Evolutionary conservation across 1,140 invertebrate species (phyloP).

Genomic region (Ylistrum balloti): DNA sequence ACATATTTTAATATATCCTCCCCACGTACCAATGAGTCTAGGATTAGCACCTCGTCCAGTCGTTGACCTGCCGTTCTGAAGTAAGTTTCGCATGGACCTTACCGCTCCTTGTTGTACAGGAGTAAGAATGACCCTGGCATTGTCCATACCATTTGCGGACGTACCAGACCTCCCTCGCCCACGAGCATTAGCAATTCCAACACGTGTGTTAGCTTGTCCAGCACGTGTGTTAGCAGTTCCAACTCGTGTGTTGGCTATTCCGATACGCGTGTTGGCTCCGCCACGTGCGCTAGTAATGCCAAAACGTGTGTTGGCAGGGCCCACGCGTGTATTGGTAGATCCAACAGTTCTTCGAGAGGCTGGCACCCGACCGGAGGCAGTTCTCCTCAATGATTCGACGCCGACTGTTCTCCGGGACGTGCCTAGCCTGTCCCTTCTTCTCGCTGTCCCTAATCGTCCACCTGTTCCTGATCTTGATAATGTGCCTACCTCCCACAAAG

Average conservation of each 20-base stretch:
- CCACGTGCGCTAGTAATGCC: not conserved
- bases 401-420: not conserved
- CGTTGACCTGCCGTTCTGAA: constrained; percentile 49
- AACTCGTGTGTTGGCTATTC: not conserved
- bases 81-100: constrained; percentile 51
- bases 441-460: constrained; percentile 6
- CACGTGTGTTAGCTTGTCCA: not conserved
- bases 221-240: constrained; percentile 10
- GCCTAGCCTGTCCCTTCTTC: not conserved
- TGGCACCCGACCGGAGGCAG: not conserved
- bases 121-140: constrained; percentile 56
- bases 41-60: constrained; percentile 46
- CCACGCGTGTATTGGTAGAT: not conserved
- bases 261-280: not conserved
- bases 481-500: not conserved
- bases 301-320: not conserved
- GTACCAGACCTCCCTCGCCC: not conserved
- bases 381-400: not conserved
- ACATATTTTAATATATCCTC: too few species aligned
- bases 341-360: not conserved
- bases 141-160: constrained; percentile 16
- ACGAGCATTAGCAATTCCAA: not conserved
- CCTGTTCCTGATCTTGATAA: not conserved
- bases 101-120: constrained; percentile 59
- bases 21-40: constrained; percentile 55